Base-by-base conservation (phyloP, 2,113 vertebrate genomes). In the Macaca mulatta region DNA sequence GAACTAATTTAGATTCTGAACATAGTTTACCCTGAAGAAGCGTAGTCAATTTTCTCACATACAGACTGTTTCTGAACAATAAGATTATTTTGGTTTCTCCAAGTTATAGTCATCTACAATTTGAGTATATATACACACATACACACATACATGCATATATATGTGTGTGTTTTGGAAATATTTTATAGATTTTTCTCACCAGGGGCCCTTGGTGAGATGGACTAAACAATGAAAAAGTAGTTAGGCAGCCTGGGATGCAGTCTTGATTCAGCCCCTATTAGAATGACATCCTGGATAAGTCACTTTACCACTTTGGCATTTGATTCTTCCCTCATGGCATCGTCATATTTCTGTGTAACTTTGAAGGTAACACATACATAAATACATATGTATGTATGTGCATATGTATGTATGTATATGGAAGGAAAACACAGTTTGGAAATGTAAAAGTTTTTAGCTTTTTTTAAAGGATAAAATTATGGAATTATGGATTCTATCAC, bases 1-100 rank as follows among this genome's bases (percentile, higher is more conserved):
- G 35, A 94, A 40, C 64, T 86, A 22, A 89, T 96, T 94, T 87
- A 92, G 93, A 96, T 57, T 83, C 40, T 84, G 55, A 88, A 81
- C 6, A 20, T 83, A 79, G 74, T 96, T 90, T 79, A 45, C n/a
- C 32, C 35, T 23, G 61, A 94, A 96, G 64, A 80, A 69, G 12
- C 14, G 82, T 13, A 64, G 32, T 74, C 9, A 18, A 1, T 78
- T 89, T 70, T 90, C 61, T 59, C 50, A 92, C n/a, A 30, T 89
- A 50, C 32, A 93, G 13, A 30, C 35, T 82, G 67, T 87, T 94
- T 45, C 74, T 90, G 79, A 94, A 74, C 50, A 93, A 75, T 86
- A 81, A 43, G 23, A 35, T 93, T 64, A 48, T 61, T 85, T 78
- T 72, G 7, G 2, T 40, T 95, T 97, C 48, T 94, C 77, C 18